phyloP scores from a whole-genome alignment of 1,140 invertebrate genomes.

The Bicyclus anynana region DNA sequence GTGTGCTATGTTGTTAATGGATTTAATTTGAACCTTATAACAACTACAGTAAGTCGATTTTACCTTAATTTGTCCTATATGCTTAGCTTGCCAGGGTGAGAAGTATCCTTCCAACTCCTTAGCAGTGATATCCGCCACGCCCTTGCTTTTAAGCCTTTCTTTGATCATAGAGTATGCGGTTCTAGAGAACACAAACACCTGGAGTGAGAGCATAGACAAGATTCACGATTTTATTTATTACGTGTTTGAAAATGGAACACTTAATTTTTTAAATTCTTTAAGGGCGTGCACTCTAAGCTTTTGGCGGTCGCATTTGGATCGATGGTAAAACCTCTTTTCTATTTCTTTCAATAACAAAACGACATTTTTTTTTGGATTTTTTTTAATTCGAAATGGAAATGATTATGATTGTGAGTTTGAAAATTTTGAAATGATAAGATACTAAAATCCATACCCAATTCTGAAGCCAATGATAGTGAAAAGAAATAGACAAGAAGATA shows the following conservation, averaged over 20 bases:
- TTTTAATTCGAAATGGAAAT: background rate
- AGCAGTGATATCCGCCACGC: constrained; percentile 83
- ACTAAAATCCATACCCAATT: background rate
- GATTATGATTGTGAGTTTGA: background rate
- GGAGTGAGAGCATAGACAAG: constrained; percentile 75
- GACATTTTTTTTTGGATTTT: background rate
- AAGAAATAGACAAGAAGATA: constrained; percentile 2
- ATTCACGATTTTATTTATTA: constrained; percentile 42
- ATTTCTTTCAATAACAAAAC: constrained; percentile 15
- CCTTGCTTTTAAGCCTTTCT: constrained; percentile 86
- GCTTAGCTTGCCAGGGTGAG: constrained; percentile 90
- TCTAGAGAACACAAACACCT: constrained; percentile 92
- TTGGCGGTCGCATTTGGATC: constrained; percentile 36
- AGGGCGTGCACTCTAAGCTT: constrained; percentile 43
- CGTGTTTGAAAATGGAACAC: constrained; percentile 1
- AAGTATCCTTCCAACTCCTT: constrained; percentile 87
- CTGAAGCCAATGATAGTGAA: background rate
- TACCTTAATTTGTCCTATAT: constrained; percentile 87
- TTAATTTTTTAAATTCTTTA: constrained; percentile 16
- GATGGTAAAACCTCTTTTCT: constrained; percentile 46
- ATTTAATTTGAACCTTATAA: too few relatives aligned
- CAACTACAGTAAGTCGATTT: constrained; percentile 36
- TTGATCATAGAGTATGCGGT: constrained; percentile 88
- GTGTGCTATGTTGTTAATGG: background rate
- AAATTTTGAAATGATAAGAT: background rate